A percentile compares a stretch with the other conserved stretches of the same genome.
Evolutionary conservation across 2,888 invertebrate genomes (phyloP).

Genomic region (Perdita meconis): DNA sequence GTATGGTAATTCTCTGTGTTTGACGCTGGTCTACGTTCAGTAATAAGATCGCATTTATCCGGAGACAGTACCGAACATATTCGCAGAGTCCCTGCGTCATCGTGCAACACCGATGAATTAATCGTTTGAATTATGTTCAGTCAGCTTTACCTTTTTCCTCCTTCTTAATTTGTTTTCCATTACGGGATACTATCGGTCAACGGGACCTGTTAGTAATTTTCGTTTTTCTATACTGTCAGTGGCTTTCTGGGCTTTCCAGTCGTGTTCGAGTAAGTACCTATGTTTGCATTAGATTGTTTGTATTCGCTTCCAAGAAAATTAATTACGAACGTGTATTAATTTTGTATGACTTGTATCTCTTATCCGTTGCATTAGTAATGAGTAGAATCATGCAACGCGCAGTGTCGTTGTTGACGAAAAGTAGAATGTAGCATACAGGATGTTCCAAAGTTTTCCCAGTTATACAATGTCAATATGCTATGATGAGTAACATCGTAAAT

Average conservation of each 20-base stretch:
- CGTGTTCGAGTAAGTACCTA: neutral
- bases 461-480: too few relatives aligned
- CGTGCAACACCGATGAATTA: conserved; percentile 49
- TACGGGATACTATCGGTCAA: neutral
- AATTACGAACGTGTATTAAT: neutral
- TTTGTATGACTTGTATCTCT: neutral
- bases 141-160: neutral
- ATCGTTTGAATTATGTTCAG: conserved; percentile 53
- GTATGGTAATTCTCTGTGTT: conserved; percentile 57
- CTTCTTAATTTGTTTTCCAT: conserved; percentile 1
- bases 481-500: too few relatives aligned
- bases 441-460: too few relatives aligned
- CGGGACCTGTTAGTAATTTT: neutral
- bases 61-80: conserved; percentile 12
- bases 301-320: neutral
- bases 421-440: neutral
- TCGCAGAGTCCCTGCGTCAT: conserved; percentile 50
- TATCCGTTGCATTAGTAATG: neutral
- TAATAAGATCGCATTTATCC: conserved; percentile 50
- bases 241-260: neutral
- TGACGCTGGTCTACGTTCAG: conserved; percentile 36
- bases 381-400: neutral
- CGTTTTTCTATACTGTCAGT: neutral
- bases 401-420: neutral
- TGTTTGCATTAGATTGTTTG: neutral